Evolutionary conservation across 2,113 vertebrate genomes (phyloP), one percentile per base, ranked within the genome.

Genomic region (Cinclus cinclus): DNA sequence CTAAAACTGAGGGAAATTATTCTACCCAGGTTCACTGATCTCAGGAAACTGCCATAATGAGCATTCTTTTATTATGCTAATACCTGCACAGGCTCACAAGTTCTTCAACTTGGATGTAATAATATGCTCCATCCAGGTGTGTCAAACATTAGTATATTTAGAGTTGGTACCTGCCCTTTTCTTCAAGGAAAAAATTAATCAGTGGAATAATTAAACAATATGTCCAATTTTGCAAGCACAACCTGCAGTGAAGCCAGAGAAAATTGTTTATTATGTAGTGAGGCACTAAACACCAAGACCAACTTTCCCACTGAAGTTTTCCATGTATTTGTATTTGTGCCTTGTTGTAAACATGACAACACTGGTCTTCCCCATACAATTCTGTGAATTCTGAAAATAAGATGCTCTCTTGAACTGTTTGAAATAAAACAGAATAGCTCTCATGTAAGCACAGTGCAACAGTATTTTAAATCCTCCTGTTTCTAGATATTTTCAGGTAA

Each of bases 341-440:
- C 11, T 15, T 59, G 3, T 25, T 77, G 39, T 47, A 87, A 73
- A 41, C 10, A 56, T 23, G 27, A 59, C 46, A 67, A 37, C 0
- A 27, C 19, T 58, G 9, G 0, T 88, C 83, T 58, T 46, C 25
- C 31, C 30, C 30, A 49, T 49, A 27, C 46, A 89, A 33, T 47
- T 93, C 37, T 31, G 6, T 83, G n/a, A 87, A 79, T 80, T 85
- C 67, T 50, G 49, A 58, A 81, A 89, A 83, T 92, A 96, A 89
- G 63, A 96, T 95, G 27, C 56, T 35, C 60, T 95, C 68, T 83
- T 86, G 16, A 82, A 60, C 49, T 70, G 8, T 90, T 86, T 80
- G 52, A 96, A 95, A 90, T 49, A 53, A 94, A 87, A 44, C 69
- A 96, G 50, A 89, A 83, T 33, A 70, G 35, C 25, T 21, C 8